Evolutionary conservation across 37 sponge, comb jelly and placozoan genomes (phyloP), one percentile per base, ranked within the genome.

Genomic region (Beroe ovata): DNA sequence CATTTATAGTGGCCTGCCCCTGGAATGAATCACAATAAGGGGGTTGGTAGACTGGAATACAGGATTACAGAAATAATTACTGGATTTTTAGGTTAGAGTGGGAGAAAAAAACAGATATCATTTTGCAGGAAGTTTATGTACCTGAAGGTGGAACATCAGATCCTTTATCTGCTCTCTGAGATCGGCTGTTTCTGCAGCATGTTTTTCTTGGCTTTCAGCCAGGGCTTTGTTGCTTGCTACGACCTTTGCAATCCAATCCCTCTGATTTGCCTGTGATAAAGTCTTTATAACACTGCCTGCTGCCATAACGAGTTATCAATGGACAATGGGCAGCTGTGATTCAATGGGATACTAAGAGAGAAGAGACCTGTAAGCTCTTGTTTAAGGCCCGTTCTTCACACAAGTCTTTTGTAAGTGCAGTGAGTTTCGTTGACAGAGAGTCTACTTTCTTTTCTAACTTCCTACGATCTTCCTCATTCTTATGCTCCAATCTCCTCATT

Each of bases 161-260:
- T 97, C 98, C 58, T 93, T 89, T 18, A 97, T 92, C 61, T 97
- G 98, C 16, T 95, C 98, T 72, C 90, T 61, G 32, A 97, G 89
- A 6, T 95, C 95, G n/a, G 92, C 42, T 38, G 95, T 90, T 60
- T 95, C 94, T 88, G 92, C 38, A 25, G 58, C 71, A 34, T 88
- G 81, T 59, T n/a, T 62, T 33, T 60, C 62, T 21, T 89, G 60
- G 26, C 61, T 26, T 23, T 62, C 64, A 22, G 23, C 26, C 3
- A 39, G 89, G 14, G 1, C 64, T n/a, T 30, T 66, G 69, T 66
- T 66, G 30, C 69, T 66, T 1, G 69, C 69, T 14, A 66, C 69
- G 8, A 66, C 69, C 36, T 66, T 66, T 1, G 69, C 19, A 14
- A 66, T 66, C 69, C 69, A 66, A 11, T 66, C 69, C 16, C 30